phyloP scores from a whole-genome alignment of 2,888 invertebrate species.

The Cancer borealis region DNA sequence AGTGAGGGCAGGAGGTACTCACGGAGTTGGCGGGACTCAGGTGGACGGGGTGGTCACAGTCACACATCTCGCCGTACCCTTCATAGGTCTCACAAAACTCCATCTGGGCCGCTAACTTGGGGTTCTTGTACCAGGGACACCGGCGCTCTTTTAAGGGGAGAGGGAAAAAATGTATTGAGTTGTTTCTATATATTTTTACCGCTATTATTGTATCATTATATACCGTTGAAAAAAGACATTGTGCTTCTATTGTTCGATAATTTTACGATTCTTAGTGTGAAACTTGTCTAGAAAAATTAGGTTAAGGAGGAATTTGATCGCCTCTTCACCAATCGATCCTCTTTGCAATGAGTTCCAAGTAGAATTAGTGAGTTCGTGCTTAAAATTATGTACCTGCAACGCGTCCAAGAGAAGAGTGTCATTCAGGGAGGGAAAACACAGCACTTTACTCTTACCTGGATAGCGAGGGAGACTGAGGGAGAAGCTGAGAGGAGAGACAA shows the following conservation, averaged over 20 bases:
- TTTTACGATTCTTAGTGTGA: no score
- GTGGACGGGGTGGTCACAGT: conserved; percentile 49
- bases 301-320: no score
- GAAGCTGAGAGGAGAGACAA: conserved; percentile 57
- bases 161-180: neutral
- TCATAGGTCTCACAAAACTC: conserved; percentile 73
- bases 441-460: neutral
- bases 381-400: neutral
- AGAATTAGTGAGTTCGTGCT: neutral
- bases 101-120: conserved; percentile 11
- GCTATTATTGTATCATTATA: no score
- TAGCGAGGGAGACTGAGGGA: conserved; percentile 41
- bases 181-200: no score
- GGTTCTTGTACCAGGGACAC: conserved; percentile 60
- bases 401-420: neutral
- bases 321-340: no score
- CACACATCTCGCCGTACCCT: conserved; percentile 72
- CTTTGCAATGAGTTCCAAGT: no score
- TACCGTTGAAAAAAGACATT: no score
- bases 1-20: conserved; percentile 5
- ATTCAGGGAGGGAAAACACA: neutral
- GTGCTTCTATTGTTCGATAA: no score
- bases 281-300: no score
- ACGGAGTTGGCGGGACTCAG: conserved; percentile 29
- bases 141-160: conserved; percentile 33